Evolutionary conservation across 2,113 vertebrate species (phyloP).

Genomic region (Xenus cinereus): DNA sequence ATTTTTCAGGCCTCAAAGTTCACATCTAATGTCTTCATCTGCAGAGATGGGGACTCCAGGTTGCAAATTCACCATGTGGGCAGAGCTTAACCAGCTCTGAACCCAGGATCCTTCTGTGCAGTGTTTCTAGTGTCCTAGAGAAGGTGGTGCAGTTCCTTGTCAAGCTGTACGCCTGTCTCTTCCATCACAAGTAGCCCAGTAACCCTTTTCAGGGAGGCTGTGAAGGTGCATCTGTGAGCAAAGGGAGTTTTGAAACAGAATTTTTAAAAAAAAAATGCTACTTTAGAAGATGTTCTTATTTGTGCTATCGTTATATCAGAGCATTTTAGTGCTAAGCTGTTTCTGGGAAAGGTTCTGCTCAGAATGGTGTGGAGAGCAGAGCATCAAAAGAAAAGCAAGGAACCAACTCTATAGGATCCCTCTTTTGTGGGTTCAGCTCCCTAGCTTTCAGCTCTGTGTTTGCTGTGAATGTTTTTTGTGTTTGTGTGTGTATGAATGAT

Average conservation of each 20-base stretch:
- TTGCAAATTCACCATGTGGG: not conserved
- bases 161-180: not conserved
- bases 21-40: not conserved
- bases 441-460: not conserved
- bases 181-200: not conserved
- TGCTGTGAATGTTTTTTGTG: not conserved
- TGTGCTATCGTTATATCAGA: not conserved
- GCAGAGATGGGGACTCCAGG: not conserved
- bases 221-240: not conserved
- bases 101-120: not conserved
- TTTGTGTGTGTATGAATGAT: not conserved
- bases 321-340: not conserved
- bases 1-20: not conserved
- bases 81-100: not conserved
- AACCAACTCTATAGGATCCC: not conserved
- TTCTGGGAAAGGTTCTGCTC: not conserved
- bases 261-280: not conserved
- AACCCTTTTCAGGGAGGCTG: not conserved
- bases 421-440: not conserved
- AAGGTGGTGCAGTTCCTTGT: not conserved
- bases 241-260: not conserved
- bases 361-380: not conserved
- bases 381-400: not conserved
- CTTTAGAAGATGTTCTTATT: not conserved
- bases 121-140: not conserved